Conservation (phyloP, 2,113 vertebrate species). For the Phasianus colchicus region DNA sequence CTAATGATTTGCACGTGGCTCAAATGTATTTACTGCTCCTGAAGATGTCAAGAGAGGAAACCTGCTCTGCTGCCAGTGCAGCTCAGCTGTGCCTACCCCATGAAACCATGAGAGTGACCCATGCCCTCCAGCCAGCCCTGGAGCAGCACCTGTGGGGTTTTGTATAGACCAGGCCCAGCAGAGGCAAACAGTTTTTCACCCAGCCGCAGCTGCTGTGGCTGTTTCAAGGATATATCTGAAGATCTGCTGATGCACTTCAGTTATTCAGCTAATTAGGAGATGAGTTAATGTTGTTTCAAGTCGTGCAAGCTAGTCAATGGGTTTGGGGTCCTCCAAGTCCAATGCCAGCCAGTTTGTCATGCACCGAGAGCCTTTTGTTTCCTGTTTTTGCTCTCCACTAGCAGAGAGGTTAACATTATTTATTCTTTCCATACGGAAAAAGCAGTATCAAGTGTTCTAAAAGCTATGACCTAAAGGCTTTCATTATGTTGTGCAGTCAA, state of each 20-base stretch:
- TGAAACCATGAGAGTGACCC: no score
- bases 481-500: constrained; percentile 28
- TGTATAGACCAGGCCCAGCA: neutral
- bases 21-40: neutral
- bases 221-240: neutral
- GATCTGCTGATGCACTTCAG: neutral
- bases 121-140: neutral
- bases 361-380: neutral
- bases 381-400: neutral
- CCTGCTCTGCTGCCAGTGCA: neutral
- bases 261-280: neutral
- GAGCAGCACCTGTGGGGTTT: neutral
- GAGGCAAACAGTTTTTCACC: neutral
- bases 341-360: neutral
- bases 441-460: constrained; percentile 40
- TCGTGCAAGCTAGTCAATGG: neutral
- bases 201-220: neutral
- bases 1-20: rapidly evolving
- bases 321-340: neutral
- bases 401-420: constrained; percentile 1
- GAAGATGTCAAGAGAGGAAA: rapidly evolving
- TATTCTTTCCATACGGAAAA: constrained; percentile 42
- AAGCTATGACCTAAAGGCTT: constrained; percentile 56
- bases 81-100: neutral
- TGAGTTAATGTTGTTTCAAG: constrained; percentile 28